Evolutionary conservation across 2,888 invertebrate genomes (phyloP).

Genomic region (Conus canariensis): DNA sequence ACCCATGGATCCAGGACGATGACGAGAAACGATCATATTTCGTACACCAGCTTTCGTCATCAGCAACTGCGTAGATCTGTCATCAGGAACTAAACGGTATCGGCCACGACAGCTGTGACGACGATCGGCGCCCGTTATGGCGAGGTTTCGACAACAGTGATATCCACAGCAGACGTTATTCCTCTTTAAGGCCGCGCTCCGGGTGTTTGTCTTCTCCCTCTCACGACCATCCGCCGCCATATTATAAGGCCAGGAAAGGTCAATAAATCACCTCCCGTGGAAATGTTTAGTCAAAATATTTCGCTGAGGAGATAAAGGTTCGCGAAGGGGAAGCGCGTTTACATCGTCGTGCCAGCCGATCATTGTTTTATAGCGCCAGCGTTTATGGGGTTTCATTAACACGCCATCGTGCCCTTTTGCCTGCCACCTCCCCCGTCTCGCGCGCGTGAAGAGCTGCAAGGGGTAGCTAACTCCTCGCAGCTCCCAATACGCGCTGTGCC

Average conservation of each 20-base stretch:
- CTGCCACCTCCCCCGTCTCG: not conserved
- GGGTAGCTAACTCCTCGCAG: slow-evolving; percentile 30
- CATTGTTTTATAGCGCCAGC: slow-evolving; percentile 24
- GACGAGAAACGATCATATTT: too few relatives aligned
- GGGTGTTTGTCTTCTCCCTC: not conserved
- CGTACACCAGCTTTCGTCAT: not conserved
- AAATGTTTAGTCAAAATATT: slow-evolving; percentile 41
- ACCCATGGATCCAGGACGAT: too few relatives aligned
- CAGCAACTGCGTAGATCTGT: not conserved
- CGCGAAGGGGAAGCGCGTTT: not conserved
- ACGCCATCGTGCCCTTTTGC: slow-evolving; percentile 25
- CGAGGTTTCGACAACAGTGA: not conserved
- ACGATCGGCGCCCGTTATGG: not conserved
- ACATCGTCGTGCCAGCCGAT: not conserved
- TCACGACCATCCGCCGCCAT: not conserved
- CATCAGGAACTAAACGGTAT: not conserved
- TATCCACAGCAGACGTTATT: not conserved
- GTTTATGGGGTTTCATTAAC: slow-evolving; percentile 35
- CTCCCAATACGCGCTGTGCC: slow-evolving; percentile 22
- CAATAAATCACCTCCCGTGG: slow-evolving; percentile 23
- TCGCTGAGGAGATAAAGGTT: slow-evolving; percentile 24
- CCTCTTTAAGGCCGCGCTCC: not conserved
- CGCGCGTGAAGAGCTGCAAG: not conserved
- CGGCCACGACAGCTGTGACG: not conserved
- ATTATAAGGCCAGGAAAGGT: not conserved